Conservation (phyloP, 2,113 vertebrate genomes). For the human region DNA sequence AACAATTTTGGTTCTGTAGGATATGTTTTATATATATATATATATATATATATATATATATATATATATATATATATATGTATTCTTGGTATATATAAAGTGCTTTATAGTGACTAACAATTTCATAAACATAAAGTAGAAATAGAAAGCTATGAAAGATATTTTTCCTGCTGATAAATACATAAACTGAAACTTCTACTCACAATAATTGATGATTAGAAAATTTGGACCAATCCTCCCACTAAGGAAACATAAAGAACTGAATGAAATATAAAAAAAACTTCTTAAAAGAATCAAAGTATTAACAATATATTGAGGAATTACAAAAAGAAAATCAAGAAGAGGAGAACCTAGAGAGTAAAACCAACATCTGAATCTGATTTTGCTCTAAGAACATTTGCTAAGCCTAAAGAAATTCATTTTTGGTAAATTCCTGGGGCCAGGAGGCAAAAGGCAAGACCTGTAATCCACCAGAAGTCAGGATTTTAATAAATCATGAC, state of each 20-base stretch:
- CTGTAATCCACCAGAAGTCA: neutral
- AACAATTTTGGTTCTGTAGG: neutral
- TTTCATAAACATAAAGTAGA: neutral
- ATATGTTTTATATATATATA: neutral
- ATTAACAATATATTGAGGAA: neutral
- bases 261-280: neutral
- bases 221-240: neutral
- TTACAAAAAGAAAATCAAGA: constrained; percentile 10
- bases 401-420: neutral
- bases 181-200: neutral
- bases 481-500: neutral
- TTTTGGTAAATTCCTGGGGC: neutral
- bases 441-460: neutral
- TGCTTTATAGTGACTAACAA: neutral
- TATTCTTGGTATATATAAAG: neutral
- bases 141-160: neutral
- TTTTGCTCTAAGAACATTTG: neutral
- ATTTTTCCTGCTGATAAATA: neutral
- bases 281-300: constrained; percentile 6
- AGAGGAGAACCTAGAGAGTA: neutral
- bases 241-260: neutral
- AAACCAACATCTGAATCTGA: neutral
- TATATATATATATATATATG: too few relatives aligned
- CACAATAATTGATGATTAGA: neutral
- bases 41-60: too few relatives aligned